Percentiles rank a stretch among this genome's conserved stretches.
These are phyloP conservation scores for Lasioglossum marginatum DNA, from an alignment of 2,888 invertebrate genomes.

Conservation along the genomic window DNA sequence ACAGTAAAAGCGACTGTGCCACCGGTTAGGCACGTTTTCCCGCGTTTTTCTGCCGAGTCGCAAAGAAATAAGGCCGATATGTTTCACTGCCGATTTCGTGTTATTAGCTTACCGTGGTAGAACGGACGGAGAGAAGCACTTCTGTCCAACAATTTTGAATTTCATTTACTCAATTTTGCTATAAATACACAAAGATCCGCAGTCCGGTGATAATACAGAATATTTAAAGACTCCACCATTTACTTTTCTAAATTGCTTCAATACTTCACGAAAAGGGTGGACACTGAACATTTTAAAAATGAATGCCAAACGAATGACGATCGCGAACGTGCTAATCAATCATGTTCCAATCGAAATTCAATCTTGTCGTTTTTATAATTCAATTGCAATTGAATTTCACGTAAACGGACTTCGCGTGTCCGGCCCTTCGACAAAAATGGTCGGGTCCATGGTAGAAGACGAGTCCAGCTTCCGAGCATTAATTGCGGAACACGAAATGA, in stretches of 20 bases:
- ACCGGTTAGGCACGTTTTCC: conserved; percentile 31
- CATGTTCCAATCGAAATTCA: too few relatives aligned
- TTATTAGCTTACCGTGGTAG: conserved; percentile 43
- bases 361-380: not conserved
- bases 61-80: conserved; percentile 31
- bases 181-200: too few relatives aligned
- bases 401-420: not conserved
- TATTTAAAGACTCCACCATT: too few relatives aligned
- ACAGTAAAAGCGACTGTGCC: conserved; percentile 12
- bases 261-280: too few relatives aligned
- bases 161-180: too few relatives aligned
- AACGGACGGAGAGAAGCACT: not conserved
- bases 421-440: not conserved
- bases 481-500: not conserved
- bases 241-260: too few relatives aligned
- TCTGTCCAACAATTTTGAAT: not conserved
- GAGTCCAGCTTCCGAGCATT: not conserved
- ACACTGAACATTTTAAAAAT: not conserved
- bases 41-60: conserved; percentile 36
- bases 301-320: not conserved
- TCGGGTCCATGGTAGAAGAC: too few relatives aligned
- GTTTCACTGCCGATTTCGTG: conserved; percentile 53
- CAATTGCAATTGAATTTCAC: not conserved
- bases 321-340: not conserved
- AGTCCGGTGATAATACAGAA: too few relatives aligned